phyloP scores from a whole-genome alignment of 2,797 vertebrate genomes.

The Chelon labrosus region DNA sequence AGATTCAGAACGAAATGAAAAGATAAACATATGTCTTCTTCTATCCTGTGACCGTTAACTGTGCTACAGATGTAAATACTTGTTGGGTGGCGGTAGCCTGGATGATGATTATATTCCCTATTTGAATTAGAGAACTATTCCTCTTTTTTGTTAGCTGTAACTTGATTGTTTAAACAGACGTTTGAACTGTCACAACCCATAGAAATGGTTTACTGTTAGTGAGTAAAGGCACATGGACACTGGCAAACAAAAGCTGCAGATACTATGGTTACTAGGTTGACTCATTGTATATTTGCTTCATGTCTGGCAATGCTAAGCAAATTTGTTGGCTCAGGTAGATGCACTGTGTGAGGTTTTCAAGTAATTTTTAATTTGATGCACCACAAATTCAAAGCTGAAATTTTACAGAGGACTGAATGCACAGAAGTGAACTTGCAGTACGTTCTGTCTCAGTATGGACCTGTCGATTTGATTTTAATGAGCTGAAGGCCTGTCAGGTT shows the following conservation, averaged over 20 bases:
- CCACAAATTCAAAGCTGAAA: no score
- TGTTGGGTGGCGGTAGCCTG: not conserved
- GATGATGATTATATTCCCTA: not conserved
- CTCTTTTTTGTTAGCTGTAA: constrained; percentile 56
- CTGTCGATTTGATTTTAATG: constrained; percentile 28
- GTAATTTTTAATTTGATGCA: no score
- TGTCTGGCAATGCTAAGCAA: constrained; percentile 1
- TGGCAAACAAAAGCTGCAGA: not conserved
- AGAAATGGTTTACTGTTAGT: constrained; percentile 9
- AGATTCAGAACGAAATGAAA: constrained; percentile 1
- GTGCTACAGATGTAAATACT: not conserved
- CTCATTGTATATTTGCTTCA: not conserved
- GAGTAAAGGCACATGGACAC: not conserved
- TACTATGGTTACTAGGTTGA: no score
- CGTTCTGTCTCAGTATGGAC: not conserved
- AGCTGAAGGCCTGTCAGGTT: constrained; percentile 36
- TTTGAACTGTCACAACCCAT: constrained; percentile 43
- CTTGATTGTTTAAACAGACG: constrained; percentile 52
- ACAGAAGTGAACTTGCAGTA: constrained; percentile 3
- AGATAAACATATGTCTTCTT: not conserved
- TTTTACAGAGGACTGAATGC: not conserved
- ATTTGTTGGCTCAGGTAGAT: not conserved
- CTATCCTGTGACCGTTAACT: not conserved
- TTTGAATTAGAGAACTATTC: constrained; percentile 38
- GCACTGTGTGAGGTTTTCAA: not conserved